phyloP scores from a whole-genome alignment of 2,797 vertebrate genomes.

The Thripadectes ignobilis region DNA sequence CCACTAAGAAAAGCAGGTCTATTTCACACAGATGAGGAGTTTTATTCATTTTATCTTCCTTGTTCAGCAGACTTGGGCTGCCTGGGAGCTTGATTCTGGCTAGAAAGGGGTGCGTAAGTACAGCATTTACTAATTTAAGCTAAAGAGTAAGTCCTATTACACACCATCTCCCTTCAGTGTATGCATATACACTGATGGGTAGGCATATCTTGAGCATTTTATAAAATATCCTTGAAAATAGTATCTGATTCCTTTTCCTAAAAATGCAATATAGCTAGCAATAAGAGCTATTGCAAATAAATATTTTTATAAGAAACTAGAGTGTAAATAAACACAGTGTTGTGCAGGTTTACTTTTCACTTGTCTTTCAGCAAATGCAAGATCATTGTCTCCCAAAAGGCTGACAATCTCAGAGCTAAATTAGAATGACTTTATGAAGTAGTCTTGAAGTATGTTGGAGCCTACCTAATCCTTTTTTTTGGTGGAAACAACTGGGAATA shows the following conservation, averaged over 20 bases:
- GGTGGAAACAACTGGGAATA: background rate
- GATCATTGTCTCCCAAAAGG: background rate
- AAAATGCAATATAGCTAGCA: background rate
- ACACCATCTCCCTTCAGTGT: accelerated
- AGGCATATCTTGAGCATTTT: background rate
- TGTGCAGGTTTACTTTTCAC: background rate
- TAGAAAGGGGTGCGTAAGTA: background rate
- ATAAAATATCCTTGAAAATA: background rate
- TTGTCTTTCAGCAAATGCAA: background rate
- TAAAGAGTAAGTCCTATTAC: background rate
- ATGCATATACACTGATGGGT: accelerated
- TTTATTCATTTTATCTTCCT: background rate
- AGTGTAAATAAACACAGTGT: background rate
- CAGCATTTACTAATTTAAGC: background rate
- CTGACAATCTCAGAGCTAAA: background rate
- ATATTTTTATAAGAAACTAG: background rate
- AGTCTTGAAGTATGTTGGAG: background rate
- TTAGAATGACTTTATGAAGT: background rate
- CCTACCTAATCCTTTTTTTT: background rate
- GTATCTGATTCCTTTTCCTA: background rate
- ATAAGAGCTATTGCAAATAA: background rate
- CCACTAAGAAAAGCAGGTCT: background rate
- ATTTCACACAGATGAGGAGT: background rate
- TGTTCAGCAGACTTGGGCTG: background rate
- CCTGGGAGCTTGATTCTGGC: background rate